Conservation (phyloP, 2,888 invertebrate genomes). For the Agrochola macilenta region DNA sequence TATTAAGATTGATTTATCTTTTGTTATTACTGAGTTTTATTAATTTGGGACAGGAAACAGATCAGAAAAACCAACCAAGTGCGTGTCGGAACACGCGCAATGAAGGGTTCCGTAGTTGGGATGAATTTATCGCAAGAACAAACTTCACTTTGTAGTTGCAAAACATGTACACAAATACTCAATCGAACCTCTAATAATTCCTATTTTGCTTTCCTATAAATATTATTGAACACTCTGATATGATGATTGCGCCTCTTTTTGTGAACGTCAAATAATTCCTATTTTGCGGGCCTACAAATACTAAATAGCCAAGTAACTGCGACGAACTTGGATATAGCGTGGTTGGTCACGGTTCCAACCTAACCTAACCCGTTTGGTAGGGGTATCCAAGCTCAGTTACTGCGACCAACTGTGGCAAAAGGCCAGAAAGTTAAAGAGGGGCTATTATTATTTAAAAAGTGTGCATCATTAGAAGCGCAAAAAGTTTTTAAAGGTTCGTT, state of each 20-base stretch:
- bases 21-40: constrained; percentile 5
- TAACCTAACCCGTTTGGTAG: background rate
- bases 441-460: background rate
- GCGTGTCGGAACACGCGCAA: no score
- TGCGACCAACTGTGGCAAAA: background rate
- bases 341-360: background rate
- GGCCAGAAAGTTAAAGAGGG: background rate
- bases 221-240: background rate
- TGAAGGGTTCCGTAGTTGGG: no score
- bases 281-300: background rate
- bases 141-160: no score
- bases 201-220: background rate
- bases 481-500: background rate
- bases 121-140: no score
- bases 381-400: background rate
- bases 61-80: background rate
- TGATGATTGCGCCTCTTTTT: background rate
- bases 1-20: constrained; percentile 42
- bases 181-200: background rate
- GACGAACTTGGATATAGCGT: background rate
- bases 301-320: background rate
- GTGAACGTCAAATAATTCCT: background rate
- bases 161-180: background rate
- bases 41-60: constrained; percentile 3
- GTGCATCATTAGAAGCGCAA: background rate